A percentile compares a stretch with the other conserved stretches of the same genome.
Evolutionary conservation across 1,140 invertebrate species (phyloP).

Genomic region (Hylaeus volcanicus): DNA sequence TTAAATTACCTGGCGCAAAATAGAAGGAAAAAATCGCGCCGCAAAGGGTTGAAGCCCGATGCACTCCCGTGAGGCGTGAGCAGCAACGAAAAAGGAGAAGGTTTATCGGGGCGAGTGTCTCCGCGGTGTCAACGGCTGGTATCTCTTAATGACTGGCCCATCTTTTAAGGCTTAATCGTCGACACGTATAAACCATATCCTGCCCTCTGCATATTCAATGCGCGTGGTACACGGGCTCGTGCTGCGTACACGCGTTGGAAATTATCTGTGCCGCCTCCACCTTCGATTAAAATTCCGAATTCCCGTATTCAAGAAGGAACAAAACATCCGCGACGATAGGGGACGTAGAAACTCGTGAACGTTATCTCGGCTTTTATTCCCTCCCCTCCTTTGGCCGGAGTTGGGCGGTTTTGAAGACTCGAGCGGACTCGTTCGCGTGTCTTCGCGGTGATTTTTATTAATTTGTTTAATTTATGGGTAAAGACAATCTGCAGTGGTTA

Average conservation of each 20-base stretch:
- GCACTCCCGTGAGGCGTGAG: neutral
- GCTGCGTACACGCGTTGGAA: slow-evolving; percentile 55
- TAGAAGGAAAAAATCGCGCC: neutral
- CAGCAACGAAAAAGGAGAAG: slow-evolving; percentile 9
- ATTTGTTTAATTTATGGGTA: too few species aligned
- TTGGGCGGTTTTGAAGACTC: too few species aligned
- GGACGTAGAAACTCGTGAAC: neutral
- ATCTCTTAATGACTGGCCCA: slow-evolving; percentile 80
- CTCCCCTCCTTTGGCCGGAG: too few species aligned
- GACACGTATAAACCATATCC: slow-evolving; percentile 79
- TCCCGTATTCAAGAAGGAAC: slow-evolving; percentile 24
- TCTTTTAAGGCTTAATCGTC: slow-evolving; percentile 78
- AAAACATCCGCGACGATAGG: neutral
- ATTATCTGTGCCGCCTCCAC: slow-evolving; percentile 36
- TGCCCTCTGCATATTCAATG: slow-evolving; percentile 78
- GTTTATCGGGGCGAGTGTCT: slow-evolving; percentile 74
- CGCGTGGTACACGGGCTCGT: slow-evolving; percentile 59
- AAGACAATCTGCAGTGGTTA: too few species aligned
- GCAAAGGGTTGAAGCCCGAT: neutral
- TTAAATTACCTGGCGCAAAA: neutral
- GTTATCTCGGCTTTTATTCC: neutral
- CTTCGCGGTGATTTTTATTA: too few species aligned
- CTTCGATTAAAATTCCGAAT: slow-evolving; percentile 43
- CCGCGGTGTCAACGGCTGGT: slow-evolving; percentile 75
- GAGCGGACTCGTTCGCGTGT: too few species aligned